A percentile compares a stretch with the other conserved stretches of the same genome.
Evolutionary conservation across 2,888 invertebrate genomes (phyloP).

Genomic region (Yponomeuta evonymella): DNA sequence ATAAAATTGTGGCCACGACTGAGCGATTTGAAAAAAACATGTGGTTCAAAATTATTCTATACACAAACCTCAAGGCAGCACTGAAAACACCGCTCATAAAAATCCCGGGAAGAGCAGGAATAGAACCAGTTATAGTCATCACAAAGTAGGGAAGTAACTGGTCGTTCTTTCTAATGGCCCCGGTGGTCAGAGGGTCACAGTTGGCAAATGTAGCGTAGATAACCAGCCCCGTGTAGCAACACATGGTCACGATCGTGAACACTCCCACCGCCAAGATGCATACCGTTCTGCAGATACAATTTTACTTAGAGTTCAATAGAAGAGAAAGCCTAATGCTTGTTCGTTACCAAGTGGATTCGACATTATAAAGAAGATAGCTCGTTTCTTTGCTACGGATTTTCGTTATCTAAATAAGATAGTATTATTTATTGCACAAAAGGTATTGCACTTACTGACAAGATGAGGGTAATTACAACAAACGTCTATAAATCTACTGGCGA

Average conservation of each 20-base stretch:
- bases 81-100: conserved; percentile 92
- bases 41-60: neutral
- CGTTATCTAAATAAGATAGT: too few species aligned
- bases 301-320: too few species aligned
- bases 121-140: conserved; percentile 83
- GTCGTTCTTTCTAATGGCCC: conserved; percentile 81
- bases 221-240: conserved; percentile 89
- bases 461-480: too few species aligned
- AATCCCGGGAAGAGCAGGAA: conserved; percentile 88
- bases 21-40: too few species aligned
- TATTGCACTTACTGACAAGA: too few species aligned
- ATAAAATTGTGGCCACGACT: too few species aligned
- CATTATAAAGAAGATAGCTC: too few species aligned
- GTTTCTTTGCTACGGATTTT: too few species aligned
- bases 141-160: conserved; percentile 88
- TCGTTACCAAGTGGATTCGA: too few species aligned
- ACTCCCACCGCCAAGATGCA: conserved; percentile 87
- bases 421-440: too few species aligned
- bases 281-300: conserved; percentile 77
- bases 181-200: conserved; percentile 89
- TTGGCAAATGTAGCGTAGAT: conserved; percentile 89
- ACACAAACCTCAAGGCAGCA: conserved; percentile 84
- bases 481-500: too few species aligned
- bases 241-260: conserved; percentile 82
- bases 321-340: too few species aligned